A percentile compares a stretch with the other conserved stretches of the same genome.
These are phyloP conservation scores for Erebia epiphron DNA, from an alignment of 2,888 invertebrate genomes.

Conservation along the genomic window DNA sequence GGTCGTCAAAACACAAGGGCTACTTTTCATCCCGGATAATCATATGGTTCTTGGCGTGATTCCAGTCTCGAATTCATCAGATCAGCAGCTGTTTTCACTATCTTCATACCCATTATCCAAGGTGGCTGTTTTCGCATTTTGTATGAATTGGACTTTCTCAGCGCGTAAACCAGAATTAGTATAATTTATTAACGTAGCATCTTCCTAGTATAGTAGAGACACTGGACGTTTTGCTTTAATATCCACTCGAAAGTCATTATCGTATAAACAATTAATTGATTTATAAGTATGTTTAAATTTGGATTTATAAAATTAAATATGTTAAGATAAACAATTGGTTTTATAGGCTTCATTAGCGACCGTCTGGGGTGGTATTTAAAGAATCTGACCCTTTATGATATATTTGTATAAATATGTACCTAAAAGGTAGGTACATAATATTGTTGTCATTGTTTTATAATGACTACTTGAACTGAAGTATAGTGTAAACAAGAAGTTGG, in stretches of 20 bases:
- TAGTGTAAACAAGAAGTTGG: background rate
- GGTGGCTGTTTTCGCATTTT: too few species aligned
- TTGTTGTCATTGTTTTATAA: background rate
- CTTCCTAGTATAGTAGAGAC: background rate
- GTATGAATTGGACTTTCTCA: too few species aligned
- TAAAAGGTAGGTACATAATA: background rate
- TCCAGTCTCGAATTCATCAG: too few species aligned
- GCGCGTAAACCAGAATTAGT: too few species aligned
- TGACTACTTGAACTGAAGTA: background rate
- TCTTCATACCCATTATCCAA: too few species aligned
- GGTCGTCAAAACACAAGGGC: too few species aligned
- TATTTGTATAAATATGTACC: background rate
- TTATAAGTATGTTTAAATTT: conserved; percentile 13
- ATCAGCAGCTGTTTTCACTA: too few species aligned
- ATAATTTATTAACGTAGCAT: background rate
- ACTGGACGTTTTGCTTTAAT: background rate
- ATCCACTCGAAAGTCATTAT: conserved; percentile 13
- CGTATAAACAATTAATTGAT: conserved; percentile 5
- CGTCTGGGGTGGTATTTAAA: background rate
- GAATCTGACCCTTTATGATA: background rate
- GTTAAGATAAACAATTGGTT: conserved; percentile 16
- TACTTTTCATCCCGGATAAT: too few species aligned
- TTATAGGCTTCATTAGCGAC: background rate
- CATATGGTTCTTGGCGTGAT: too few species aligned
- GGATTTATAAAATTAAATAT: background rate